Percentiles rank a stretch among this genome's conserved stretches.
These are phyloP conservation scores for Nebria salina DNA, from an alignment of 2,888 invertebrate species.

Conservation along the genomic window DNA sequence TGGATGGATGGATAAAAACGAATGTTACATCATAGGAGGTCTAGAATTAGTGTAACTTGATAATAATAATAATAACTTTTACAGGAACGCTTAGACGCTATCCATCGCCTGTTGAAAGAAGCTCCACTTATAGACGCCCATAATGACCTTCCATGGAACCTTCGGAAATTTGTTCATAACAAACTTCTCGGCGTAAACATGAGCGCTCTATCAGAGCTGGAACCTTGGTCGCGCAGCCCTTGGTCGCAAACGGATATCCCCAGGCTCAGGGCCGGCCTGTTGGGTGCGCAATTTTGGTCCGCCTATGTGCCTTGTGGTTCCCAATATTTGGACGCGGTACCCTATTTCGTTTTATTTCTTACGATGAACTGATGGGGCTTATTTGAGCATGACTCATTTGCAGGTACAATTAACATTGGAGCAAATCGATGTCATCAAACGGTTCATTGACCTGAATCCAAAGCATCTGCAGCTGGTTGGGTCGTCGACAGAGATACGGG, in stretches of 20 bases:
- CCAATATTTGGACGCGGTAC: conserved; percentile 79
- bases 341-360: conserved; percentile 54
- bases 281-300: conserved; percentile 93
- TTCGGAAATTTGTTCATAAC: conserved; percentile 87
- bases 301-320: conserved; percentile 88
- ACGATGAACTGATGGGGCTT: neutral
- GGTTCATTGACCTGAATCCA: conserved; percentile 77
- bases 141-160: conserved; percentile 90
- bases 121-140: conserved; percentile 82
- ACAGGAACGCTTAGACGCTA: conserved; percentile 73
- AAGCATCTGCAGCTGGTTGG: conserved; percentile 78
- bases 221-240: conserved; percentile 85
- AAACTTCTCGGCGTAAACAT: conserved; percentile 75
- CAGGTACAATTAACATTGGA: conserved; percentile 77
- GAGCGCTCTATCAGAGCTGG: conserved; percentile 72
- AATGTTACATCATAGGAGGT: too few relatives aligned
- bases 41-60: too few relatives aligned
- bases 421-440: conserved; percentile 85
- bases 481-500: conserved; percentile 75
- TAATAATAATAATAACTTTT: too few relatives aligned
- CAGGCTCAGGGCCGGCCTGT: conserved; percentile 80
- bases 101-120: conserved; percentile 73
- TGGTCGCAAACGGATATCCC: conserved; percentile 96
- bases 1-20: too few relatives aligned
- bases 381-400: neutral